Conservation (phyloP, 2,888 invertebrate genomes). For the Himalopsyche anomala region DNA sequence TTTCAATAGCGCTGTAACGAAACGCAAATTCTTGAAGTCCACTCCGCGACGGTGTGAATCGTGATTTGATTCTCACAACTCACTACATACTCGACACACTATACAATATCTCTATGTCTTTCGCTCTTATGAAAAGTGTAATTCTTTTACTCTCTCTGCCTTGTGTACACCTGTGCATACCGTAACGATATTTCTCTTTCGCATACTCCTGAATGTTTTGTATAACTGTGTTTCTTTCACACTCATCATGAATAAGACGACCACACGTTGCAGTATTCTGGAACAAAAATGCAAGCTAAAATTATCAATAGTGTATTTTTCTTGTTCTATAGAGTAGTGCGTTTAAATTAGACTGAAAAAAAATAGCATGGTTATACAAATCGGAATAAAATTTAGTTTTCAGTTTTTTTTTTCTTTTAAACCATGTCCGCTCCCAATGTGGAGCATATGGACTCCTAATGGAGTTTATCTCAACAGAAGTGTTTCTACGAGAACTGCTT, state of each 20-base stretch:
- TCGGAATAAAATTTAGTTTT: too few relatives aligned
- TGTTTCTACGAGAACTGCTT: too few relatives aligned
- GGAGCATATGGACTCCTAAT: too few relatives aligned
- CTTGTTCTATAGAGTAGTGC: too few relatives aligned
- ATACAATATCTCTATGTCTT: conserved; percentile 40
- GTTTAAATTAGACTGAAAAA: too few relatives aligned
- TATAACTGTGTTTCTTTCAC: conserved; percentile 22
- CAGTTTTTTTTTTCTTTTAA: too few relatives aligned
- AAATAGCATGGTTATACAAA: too few relatives aligned
- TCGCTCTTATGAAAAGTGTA: conserved; percentile 44
- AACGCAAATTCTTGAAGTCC: conserved; percentile 66
- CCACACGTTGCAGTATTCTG: not conserved
- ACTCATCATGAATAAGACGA: not conserved
- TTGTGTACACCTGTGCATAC: conserved; percentile 54
- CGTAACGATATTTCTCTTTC: conserved; percentile 53
- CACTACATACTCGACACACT: conserved; percentile 59
- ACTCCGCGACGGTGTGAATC: conserved; percentile 71
- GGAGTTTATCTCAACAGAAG: too few relatives aligned
- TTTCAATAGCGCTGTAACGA: conserved; percentile 57
- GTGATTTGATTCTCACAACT: conserved; percentile 77
- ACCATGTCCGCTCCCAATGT: too few relatives aligned
- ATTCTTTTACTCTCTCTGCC: conserved; percentile 51
- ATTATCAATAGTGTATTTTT: too few relatives aligned
- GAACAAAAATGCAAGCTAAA: not conserved
- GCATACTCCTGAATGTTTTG: conserved; percentile 47